Base-by-base conservation (phyloP, 2,888 invertebrate species). In the Geotrupes spiniger region DNA sequence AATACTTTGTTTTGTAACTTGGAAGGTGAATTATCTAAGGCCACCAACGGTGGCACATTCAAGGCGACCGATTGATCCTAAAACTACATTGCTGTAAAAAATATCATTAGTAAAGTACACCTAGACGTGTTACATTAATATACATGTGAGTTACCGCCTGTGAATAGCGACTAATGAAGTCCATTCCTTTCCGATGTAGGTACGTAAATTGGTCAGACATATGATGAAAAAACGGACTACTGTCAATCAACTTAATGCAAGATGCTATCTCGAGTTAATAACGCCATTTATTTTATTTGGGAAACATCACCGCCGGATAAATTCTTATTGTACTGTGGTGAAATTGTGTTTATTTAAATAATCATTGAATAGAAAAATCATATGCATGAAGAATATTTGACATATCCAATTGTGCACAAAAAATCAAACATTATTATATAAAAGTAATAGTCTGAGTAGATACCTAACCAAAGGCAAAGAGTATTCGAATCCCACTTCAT, bases 151-250 rank as follows among this genome's bases (percentile, higher is more conserved):
- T 54, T 57, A 56, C 49, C 46, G 52, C 38, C 42, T 39, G 47
- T 59, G 59, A 57, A 59, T 59, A 57, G 59, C 33, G 45, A 47
- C 57, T 59, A 57, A 59, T 59, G 59, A 59, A 57, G 57, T 54
- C 53, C 54, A 42, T 52, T 51, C 53, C 47, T 46, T 40, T 45
- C 36, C 49, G 49, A 46, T 48, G 46, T 25, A n/a, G n/a, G 31
- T 42, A 37, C 42, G 52, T 53, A 51, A 53, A 53, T 53, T 53
- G 53, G 50, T 51, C 50, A 47, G 50, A 43, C 40, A 43, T 36
- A 39, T 29, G 36, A 28, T 40, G 51, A 51, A 47, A 53, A 53
- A 48, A 46, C 49, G 49, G 43, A 50, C 40, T 46, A 41, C 53
- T 53, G 53, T 53, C 53, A 53, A 53, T 53, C 53, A 53, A 40